phyloP scores from a whole-genome alignment of 2,888 invertebrate genomes.

The Notodonta ziczac region DNA sequence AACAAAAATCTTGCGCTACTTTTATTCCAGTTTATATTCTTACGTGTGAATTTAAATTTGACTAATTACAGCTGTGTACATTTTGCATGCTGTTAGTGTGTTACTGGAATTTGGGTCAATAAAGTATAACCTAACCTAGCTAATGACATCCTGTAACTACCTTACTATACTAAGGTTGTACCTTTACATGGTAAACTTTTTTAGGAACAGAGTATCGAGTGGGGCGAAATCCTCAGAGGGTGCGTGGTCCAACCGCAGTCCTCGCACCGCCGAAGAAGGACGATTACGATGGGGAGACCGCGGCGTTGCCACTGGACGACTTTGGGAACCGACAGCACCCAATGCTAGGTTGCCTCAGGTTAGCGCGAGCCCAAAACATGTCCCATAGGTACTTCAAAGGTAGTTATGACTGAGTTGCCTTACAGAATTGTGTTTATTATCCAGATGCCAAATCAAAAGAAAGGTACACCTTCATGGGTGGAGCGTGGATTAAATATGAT shows the following conservation, averaged over 20 bases:
- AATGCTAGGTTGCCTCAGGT: conserved; percentile 80
- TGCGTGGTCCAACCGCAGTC: conserved; percentile 70
- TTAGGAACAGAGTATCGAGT: conserved; percentile 58
- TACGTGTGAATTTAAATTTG: too few species aligned
- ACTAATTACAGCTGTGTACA: too few species aligned
- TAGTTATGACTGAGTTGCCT: neutral
- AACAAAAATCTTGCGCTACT: neutral
- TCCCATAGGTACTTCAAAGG: too few species aligned
- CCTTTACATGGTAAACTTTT: conserved; percentile 3
- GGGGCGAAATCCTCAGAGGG: conserved; percentile 58
- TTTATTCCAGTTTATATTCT: too few species aligned
- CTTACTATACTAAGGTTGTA: too few species aligned
- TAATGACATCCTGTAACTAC: too few species aligned
- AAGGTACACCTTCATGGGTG: conserved; percentile 84
- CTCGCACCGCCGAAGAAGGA: conserved; percentile 82
- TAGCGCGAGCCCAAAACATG: neutral
- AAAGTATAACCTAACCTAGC: too few species aligned
- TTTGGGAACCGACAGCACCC: conserved; percentile 86
- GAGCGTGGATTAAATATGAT: conserved; percentile 84
- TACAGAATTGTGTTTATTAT: conserved; percentile 16
- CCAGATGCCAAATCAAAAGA: conserved; percentile 80
- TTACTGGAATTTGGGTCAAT: too few species aligned
- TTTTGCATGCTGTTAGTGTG: too few species aligned
- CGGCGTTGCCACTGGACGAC: conserved; percentile 87
- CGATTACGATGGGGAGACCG: conserved; percentile 90